Percentiles rank a stretch among this genome's conserved stretches.
Evolutionary conservation across 2,797 vertebrate species (phyloP).

Genomic region (Mormyrops boulengeri): DNA sequence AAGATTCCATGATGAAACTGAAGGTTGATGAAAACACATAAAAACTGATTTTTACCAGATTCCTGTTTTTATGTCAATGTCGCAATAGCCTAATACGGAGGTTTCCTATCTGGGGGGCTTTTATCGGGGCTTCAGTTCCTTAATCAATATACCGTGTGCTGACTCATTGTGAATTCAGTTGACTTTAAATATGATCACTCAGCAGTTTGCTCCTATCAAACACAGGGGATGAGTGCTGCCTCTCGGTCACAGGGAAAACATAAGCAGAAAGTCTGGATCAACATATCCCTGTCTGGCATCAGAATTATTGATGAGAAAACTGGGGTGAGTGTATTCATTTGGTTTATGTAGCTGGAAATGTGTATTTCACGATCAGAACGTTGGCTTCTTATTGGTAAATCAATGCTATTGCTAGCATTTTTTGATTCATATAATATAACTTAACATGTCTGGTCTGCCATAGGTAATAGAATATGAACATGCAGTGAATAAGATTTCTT

Average conservation of each 20-base stretch:
- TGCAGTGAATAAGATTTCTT: conserved; percentile 89
- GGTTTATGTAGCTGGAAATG: conserved; percentile 2
- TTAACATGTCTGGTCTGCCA: conserved; percentile 15
- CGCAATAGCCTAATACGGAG: neutral
- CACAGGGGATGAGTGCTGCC: conserved; percentile 84
- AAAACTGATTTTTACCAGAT: neutral
- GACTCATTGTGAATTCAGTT: neutral
- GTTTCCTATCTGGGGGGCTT: neutral
- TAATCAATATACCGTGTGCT: neutral
- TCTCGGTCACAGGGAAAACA: conserved; percentile 94
- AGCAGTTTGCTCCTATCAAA: conserved; percentile 4
- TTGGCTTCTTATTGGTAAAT: neutral
- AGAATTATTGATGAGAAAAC: conserved; percentile 93
- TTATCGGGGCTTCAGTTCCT: neutral
- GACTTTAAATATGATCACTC: neutral
- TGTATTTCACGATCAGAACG: neutral
- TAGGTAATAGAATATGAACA: conserved; percentile 97
- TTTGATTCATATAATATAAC: neutral
- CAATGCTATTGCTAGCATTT: neutral
- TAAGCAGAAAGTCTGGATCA: conserved; percentile 92
- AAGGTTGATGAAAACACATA: conserved; percentile 54
- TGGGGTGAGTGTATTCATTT: conserved; percentile 68
- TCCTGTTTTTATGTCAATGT: neutral
- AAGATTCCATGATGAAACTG: conserved; percentile 78
- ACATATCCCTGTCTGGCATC: conserved; percentile 88